Evolutionary conservation across 2,888 invertebrate species (phyloP), one percentile per base, ranked within the genome.

Genomic region (Latrodectus hesperus): DNA sequence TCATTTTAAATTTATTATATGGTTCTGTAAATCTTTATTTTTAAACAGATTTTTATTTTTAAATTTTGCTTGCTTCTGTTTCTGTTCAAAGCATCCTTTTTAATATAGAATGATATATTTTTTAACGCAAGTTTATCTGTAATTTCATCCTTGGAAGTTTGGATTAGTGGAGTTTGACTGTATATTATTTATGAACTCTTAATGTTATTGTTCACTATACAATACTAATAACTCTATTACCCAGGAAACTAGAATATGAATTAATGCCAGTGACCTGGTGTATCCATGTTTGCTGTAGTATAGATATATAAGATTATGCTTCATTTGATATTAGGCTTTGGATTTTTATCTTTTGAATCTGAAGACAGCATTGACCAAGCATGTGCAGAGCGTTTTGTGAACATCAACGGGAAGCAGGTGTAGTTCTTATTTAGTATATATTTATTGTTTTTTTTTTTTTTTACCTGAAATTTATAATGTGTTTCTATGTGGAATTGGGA

Each of bases 381-480:
- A 91, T 97, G 97, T 90, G 95, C 95, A 90, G 97, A 98, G 93
- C 97, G 98, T 93, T 98, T 97, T 94, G 96, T 98, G 93, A 97
- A 96, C 93, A 94, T 98, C 91, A 97, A 97, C 93, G 97, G 97
- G 91, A 98, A 98, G 93, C 97, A 98, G 95, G 96, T 96, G 94
- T 85, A 89, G 89, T 88, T 84, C 22, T 71, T 53, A 68, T 83
- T 83, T 83, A 78, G 73, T 82, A 64, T 87, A 76, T 76, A 74
- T 77, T 71, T 80, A 67, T 80, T 81, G 52, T 73, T 17, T 53
- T 22, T 67, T 73, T 55, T 55, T 55, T 55, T 55, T 55, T 60
- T 12, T 60, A 60, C n/a, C n/a, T 60, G 60, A n/a, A n/a, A 60
- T 12, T 60, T n/a, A 60, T 60, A 12, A 60, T n/a, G 60, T 60